These are phyloP conservation scores for Smutsia gigantea DNA, from an alignment of 2,797 vertebrate species.

Conservation along the genomic window DNA sequence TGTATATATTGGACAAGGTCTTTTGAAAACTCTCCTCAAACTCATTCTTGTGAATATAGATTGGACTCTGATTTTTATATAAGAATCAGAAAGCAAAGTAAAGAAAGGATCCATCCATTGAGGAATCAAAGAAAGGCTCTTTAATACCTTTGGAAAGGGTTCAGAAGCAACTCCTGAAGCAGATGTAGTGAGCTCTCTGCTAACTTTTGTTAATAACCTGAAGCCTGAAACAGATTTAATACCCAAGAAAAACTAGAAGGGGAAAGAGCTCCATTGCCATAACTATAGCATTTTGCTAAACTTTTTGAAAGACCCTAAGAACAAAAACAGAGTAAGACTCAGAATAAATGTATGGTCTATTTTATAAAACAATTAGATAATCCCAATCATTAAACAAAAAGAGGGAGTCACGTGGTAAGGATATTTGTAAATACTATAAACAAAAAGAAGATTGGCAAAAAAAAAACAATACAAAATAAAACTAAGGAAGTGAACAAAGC, in stretches of 20 bases:
- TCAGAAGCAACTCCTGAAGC: neutral
- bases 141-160: neutral
- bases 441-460: neutral
- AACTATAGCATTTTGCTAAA: neutral
- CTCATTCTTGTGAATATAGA: neutral
- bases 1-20: neutral
- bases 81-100: neutral
- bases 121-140: neutral
- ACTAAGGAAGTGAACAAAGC: neutral
- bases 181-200: neutral
- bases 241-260: neutral
- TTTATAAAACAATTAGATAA: neutral
- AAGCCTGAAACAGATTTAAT: constrained; percentile 18
- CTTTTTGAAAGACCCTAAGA: neutral
- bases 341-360: neutral
- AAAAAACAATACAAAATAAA: neutral
- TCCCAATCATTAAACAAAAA: neutral
- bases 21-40: neutral
- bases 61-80: neutral
- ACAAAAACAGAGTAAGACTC: neutral
- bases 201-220: neutral
- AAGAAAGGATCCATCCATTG: neutral
- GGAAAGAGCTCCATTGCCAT: neutral
- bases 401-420: neutral
- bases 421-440: neutral